Evolutionary conservation across 2,797 vertebrate species (phyloP), one percentile per base, ranked within the genome.

Genomic region (Iguana delicatissima): DNA sequence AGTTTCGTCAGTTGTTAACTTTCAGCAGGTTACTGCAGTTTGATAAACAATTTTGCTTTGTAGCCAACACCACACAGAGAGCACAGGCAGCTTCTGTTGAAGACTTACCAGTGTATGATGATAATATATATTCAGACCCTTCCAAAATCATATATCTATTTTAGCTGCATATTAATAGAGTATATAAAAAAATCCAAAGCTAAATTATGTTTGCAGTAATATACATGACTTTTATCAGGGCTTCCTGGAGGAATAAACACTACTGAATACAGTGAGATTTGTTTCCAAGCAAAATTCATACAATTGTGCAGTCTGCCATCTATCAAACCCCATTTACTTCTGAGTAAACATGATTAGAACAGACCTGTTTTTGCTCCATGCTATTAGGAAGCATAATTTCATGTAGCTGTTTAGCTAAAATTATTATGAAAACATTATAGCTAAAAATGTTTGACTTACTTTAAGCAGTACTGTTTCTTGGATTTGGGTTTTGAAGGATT

Each of bases 11-110:
- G 20, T 26, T 59, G 35, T 82, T 55, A 59, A 32, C 35, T 91
- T 92, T 95, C 92, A 52, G 92, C 90, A 85, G 2, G 76, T 24
- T 86, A 13, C 50, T n/a, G 77, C 8, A 76, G 29, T 81, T 50
- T 64, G 29, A 24, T 42, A 69, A 50, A 73, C 82, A 12, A 6
- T n/a, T 80, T 85, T 69, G 64, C 20, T 79, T 85, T 35, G 46
- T 69, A 57, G 29, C 18, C 4, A 82, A n/a, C 38, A 79, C 8
- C 14, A 46, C 73, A 88, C 12, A 24, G 20, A 81, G 13, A 32
- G 38, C 57, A 73, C 62, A 81, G n/a, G 52, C 2, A 7, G 59
- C 26, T 55, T 84, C 35, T 50, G n/a, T 80, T 26, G 38, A 80
- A 73, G 50, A 50, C 50, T 81, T 46, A 74, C 7, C 10, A 46